phyloP scores from a whole-genome alignment of 2,113 vertebrate genomes.

The Litocranius walleri region DNA sequence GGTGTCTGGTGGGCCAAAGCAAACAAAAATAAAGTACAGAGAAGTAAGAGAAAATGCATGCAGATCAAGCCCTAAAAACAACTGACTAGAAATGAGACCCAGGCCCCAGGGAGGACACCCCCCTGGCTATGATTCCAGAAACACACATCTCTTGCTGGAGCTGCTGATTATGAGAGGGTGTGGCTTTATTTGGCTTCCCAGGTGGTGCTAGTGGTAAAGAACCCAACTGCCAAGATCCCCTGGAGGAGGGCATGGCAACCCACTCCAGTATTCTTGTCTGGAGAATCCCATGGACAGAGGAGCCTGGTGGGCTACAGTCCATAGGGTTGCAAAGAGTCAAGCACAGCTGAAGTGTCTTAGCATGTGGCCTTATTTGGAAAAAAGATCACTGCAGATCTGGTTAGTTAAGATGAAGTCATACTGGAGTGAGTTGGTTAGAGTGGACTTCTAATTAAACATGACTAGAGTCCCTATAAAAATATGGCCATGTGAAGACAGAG shows the following conservation, averaged over 20 bases:
- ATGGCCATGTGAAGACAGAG: not conserved
- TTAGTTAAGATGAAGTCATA: not conserved
- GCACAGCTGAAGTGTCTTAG: not conserved
- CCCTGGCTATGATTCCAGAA: not conserved
- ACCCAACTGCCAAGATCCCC: not conserved
- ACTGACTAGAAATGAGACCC: no score
- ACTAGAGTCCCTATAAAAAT: not conserved
- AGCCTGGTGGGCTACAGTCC: not conserved
- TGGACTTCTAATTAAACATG: not conserved
- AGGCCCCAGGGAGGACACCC: not conserved
- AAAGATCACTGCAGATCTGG: not conserved
- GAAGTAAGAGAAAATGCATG: not conserved
- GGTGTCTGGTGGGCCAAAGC: not conserved
- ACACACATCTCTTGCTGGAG: not conserved
- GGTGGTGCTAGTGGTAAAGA: not conserved
- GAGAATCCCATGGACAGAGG: not conserved
- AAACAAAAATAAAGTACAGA: not conserved
- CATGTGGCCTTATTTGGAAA: not conserved
- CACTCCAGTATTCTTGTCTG: not conserved
- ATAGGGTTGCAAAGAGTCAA: not conserved
- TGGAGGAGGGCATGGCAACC: not conserved
- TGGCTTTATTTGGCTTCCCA: not conserved
- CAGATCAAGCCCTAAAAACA: not conserved
- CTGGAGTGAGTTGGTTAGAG: not conserved
- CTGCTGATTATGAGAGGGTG: not conserved